These are phyloP conservation scores for Eutolmus rufibarbis DNA, from an alignment of 2,888 invertebrate genomes.

Conservation along the genomic window DNA sequence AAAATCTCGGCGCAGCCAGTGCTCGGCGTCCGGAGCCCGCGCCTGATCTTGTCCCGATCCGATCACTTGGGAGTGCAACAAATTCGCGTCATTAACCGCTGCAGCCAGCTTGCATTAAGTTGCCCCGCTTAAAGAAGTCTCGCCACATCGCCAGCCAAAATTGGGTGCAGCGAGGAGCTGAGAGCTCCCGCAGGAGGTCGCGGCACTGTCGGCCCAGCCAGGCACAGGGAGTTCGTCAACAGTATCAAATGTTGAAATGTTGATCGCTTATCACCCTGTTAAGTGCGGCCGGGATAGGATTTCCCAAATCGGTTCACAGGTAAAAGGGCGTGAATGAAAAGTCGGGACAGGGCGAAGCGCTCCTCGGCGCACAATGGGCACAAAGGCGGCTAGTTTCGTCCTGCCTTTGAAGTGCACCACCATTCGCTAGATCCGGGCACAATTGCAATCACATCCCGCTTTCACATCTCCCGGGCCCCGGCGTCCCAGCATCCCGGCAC, in stretches of 20 bases:
- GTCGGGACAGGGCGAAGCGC: constrained; percentile 1
- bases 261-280: constrained; percentile 25
- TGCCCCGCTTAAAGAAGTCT: neutral
- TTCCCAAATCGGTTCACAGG: constrained; percentile 25
- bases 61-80: constrained; percentile 17
- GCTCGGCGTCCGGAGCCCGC: neutral
- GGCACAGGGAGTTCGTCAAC: neutral
- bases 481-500: constrained; percentile 39
- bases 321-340: constrained; percentile 42
- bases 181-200: neutral
- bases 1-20: constrained; percentile 19
- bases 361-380: constrained; percentile 8
- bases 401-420: constrained; percentile 28
- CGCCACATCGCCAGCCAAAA: neutral
- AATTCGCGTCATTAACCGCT: constrained; percentile 13
- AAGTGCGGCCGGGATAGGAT: constrained; percentile 21
- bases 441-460: constrained; percentile 45
- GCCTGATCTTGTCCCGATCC: neutral
- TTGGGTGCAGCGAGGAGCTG: constrained; percentile 10
- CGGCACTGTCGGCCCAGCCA: neutral
- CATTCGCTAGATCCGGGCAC: constrained; percentile 7
- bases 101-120: constrained; percentile 12
- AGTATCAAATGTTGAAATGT: constrained; percentile 24
- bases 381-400: constrained; percentile 7
- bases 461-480: constrained; percentile 31